Conservation (phyloP, 2,888 invertebrate species). For the Pollenia griseotomentosa region DNA sequence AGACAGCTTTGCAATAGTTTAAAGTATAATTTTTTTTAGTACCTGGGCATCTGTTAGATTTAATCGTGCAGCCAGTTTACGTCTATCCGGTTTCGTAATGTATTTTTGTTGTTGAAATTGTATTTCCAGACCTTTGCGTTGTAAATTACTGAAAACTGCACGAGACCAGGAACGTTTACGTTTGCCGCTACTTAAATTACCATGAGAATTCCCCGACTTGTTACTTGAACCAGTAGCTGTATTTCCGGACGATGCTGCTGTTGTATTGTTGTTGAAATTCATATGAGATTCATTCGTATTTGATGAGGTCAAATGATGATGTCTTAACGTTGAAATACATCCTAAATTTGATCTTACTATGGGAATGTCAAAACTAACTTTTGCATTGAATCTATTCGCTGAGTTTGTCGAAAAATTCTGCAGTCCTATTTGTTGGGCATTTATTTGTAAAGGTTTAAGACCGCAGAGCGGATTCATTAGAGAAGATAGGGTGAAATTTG, state of each 20-base stretch:
- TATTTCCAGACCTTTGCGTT: slow-evolving; percentile 96
- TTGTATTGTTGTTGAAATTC: slow-evolving; percentile 36
- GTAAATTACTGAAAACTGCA: slow-evolving; percentile 97
- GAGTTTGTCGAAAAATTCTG: slow-evolving; percentile 75
- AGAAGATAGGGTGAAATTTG: slow-evolving; percentile 75
- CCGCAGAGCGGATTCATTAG: slow-evolving; percentile 79
- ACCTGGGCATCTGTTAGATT: slow-evolving; percentile 98
- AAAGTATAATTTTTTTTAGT: slow-evolving; percentile 32
- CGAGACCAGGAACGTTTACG: slow-evolving; percentile 97
- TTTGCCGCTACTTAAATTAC: slow-evolving; percentile 84
- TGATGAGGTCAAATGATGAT: slow-evolving; percentile 55
- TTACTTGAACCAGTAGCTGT: slow-evolving; percentile 54
- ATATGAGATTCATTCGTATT: slow-evolving; percentile 41
- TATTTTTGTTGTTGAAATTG: slow-evolving; percentile 97
- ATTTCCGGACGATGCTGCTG: slow-evolving; percentile 41
- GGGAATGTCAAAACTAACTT: slow-evolving; percentile 78
- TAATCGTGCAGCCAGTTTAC: slow-evolving; percentile 95
- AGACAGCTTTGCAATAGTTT: slow-evolving; percentile 33
- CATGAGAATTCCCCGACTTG: slow-evolving; percentile 18
- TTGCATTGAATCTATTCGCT: slow-evolving; percentile 76
- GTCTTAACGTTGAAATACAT: slow-evolving; percentile 63
- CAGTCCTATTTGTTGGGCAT: slow-evolving; percentile 63
- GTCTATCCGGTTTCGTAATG: slow-evolving; percentile 96
- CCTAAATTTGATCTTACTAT: slow-evolving; percentile 67
- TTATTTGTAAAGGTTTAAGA: slow-evolving; percentile 80